These are phyloP conservation scores for Ylistrum balloti DNA, from an alignment of 1,140 invertebrate genomes.

Conservation along the genomic window DNA sequence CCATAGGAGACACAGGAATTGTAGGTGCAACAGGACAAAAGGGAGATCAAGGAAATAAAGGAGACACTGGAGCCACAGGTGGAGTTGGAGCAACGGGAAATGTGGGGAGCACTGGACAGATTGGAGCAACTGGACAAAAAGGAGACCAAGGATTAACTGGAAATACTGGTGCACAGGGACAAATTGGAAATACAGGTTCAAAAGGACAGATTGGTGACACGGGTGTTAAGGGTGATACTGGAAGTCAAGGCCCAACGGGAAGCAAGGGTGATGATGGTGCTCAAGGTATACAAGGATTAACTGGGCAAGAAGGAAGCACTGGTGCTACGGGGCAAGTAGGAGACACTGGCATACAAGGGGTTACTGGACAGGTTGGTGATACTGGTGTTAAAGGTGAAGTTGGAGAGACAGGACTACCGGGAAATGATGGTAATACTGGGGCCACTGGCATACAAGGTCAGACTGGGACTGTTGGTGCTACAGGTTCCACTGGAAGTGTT, in stretches of 20 bases:
- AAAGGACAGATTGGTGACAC: background rate
- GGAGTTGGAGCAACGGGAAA: constrained; percentile 20
- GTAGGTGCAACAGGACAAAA: background rate
- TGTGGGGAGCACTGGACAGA: background rate
- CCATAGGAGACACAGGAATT: background rate
- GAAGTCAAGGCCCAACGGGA: constrained; percentile 40
- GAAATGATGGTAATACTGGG: background rate
- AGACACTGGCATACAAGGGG: constrained; percentile 2
- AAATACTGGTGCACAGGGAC: background rate
- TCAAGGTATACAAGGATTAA: background rate
- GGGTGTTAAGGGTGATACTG: background rate
- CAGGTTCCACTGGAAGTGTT: background rate
- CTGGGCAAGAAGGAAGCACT: background rate
- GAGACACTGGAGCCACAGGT: constrained; percentile 21
- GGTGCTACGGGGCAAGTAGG: background rate
- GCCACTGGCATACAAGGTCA: background rate
- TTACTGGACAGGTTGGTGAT: background rate
- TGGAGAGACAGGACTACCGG: background rate
- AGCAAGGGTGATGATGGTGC: constrained; percentile 42
- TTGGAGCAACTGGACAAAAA: background rate
- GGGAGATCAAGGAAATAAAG: background rate
- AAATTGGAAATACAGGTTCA: background rate
- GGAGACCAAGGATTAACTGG: background rate
- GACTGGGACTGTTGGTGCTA: background rate
- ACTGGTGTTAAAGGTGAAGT: background rate